A percentile compares a stretch with the other conserved stretches of the same genome.
Evolutionary conservation across 2,113 vertebrate species (phyloP).

Genomic region (Orcinus orca): DNA sequence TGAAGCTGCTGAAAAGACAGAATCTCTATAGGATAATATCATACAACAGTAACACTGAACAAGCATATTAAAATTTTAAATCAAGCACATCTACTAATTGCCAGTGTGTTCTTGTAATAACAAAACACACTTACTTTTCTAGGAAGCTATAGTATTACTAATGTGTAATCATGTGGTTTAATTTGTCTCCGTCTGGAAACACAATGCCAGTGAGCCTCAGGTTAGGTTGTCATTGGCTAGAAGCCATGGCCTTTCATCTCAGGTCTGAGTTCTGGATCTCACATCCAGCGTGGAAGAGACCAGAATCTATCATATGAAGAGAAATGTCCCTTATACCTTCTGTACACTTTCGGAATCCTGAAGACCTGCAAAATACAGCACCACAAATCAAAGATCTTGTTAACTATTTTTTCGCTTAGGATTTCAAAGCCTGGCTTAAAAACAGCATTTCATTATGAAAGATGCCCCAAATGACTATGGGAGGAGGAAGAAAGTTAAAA

Average conservation of each 20-base stretch:
- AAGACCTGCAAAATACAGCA: not conserved
- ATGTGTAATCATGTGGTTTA: not conserved
- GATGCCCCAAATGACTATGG: not conserved
- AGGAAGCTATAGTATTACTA: not conserved
- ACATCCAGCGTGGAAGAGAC: not conserved
- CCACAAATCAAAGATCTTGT: not conserved
- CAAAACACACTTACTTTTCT: constrained; percentile 42
- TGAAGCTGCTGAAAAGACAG: not conserved
- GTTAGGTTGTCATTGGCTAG: not conserved
- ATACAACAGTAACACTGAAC: constrained; percentile 39
- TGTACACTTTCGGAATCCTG: not conserved
- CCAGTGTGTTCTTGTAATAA: not conserved
- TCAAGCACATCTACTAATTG: constrained; percentile 10
- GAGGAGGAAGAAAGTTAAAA: not conserved
- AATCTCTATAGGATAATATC: not conserved
- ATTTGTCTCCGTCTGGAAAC: constrained; percentile 12
- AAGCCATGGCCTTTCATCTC: not conserved
- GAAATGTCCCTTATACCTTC: not conserved
- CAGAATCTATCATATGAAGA: not conserved
- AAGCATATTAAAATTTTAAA: constrained; percentile 11
- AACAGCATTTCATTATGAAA: not conserved
- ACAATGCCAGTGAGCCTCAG: not conserved
- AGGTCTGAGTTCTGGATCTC: not conserved
- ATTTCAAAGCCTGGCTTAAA: not conserved
- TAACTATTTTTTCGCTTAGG: not conserved